These are phyloP conservation scores for Dinocampus coccinellae DNA, from an alignment of 2,888 invertebrate species.

Conservation along the genomic window DNA sequence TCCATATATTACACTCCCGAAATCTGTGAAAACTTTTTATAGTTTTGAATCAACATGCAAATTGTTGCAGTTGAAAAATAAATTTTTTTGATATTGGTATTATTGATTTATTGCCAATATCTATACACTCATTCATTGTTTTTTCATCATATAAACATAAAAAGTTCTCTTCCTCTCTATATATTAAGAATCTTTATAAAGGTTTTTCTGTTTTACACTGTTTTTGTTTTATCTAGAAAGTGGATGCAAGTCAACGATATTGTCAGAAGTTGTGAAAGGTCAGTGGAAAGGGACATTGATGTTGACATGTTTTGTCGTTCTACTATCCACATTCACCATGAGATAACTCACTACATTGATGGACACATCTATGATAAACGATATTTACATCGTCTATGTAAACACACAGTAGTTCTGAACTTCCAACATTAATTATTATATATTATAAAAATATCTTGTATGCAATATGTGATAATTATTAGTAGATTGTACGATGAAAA, in stretches of 20 bases:
- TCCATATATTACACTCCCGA: not conserved
- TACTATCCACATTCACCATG: constrained; percentile 19
- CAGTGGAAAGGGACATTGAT: constrained; percentile 17
- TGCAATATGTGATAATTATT: constrained; percentile 39
- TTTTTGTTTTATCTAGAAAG: constrained; percentile 10
- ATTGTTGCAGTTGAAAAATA: constrained; percentile 42
- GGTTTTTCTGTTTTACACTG: constrained; percentile 17
- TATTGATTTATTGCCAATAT: constrained; percentile 37
- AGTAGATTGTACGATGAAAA: constrained; percentile 64
- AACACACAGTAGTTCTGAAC: constrained; percentile 69
- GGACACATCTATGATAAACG: constrained; percentile 38
- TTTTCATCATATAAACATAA: too few species aligned
- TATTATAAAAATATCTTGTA: constrained; percentile 61
- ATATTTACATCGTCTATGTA: constrained; percentile 67
- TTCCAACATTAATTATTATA: constrained; percentile 55
- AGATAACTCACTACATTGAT: constrained; percentile 25
- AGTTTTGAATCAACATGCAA: constrained; percentile 36
- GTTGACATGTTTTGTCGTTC: constrained; percentile 13
- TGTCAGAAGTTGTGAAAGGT: not conserved
- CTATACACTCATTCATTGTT: not conserved
- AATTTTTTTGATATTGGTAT: constrained; percentile 36
- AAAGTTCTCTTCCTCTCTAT: not conserved
- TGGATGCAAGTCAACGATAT: constrained; percentile 21
- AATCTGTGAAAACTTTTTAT: constrained; percentile 12
- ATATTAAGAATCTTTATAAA: too few species aligned